These are phyloP conservation scores for Sebastes fasciatus DNA, from an alignment of 2,113 vertebrate genomes.

Conservation along the genomic window DNA sequence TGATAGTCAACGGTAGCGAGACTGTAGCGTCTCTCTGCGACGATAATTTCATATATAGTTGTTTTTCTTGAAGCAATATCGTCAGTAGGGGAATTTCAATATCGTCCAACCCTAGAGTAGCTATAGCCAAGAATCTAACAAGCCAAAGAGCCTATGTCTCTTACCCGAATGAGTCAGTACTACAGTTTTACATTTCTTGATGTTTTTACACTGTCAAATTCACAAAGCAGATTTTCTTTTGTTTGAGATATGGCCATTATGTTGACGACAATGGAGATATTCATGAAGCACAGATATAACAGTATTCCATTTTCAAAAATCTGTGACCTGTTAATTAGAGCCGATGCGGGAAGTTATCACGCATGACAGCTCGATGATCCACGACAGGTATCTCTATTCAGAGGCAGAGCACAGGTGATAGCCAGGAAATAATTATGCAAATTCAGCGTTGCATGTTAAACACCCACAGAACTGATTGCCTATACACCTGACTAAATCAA, in stretches of 20 bases:
- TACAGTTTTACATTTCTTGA: background rate
- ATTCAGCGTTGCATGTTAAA: conserved; percentile 64
- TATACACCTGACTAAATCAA: conserved; percentile 39
- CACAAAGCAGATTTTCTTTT: conserved; percentile 14
- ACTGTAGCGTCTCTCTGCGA: too few relatives aligned
- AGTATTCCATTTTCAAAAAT: conserved; percentile 17
- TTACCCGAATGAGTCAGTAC: background rate
- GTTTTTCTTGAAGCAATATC: too few relatives aligned
- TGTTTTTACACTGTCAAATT: conserved; percentile 17
- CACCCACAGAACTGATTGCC: conserved; percentile 47
- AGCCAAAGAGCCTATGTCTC: background rate
- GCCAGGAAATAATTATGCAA: conserved; percentile 66
- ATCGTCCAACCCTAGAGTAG: too few relatives aligned
- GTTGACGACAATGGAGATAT: conserved; percentile 1
- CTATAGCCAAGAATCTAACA: too few relatives aligned
- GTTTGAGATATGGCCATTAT: conserved; percentile 4
- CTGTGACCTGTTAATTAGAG: conserved; percentile 44
- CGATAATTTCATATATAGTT: too few relatives aligned
- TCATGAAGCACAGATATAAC: conserved; percentile 7
- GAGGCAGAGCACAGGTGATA: conserved; percentile 45
- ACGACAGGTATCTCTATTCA: conserved; percentile 53
- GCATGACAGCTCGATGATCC: conserved; percentile 24
- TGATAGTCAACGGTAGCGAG: too few relatives aligned
- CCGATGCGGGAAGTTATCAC: conserved; percentile 9
- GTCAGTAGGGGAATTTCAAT: too few relatives aligned